Evolutionary conservation across 2,888 invertebrate genomes (phyloP), one percentile per base, ranked within the genome.

Genomic region (Agrotis clavis): DNA sequence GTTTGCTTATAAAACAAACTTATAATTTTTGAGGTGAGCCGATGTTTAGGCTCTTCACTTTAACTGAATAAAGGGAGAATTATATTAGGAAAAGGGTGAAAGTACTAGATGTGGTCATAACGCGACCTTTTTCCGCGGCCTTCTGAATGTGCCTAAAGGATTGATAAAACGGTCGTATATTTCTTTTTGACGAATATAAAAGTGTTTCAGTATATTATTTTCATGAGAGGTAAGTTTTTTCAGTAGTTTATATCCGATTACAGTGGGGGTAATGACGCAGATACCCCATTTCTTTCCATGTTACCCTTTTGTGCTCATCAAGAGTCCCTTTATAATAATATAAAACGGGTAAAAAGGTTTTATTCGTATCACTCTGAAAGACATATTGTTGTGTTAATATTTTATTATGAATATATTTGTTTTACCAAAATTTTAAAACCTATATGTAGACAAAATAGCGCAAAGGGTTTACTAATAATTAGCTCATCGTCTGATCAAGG

Each of bases 71-170:
- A 53, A 71, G 30, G 65, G 47, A 25, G 45, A 45, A 76, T 70
- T 71, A 69, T 69, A 64, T 71, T 51, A 68, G 59, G 21, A 56
- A 79, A 56, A 77, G 77, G 77, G 82, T 77, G 56, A 67, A 69
- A 47, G 62, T 54, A 53, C 76, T 69, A 2, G 69, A 74, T 53
- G 74, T 67, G 83, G 77, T 74, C 79, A 69, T 57, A 65, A 60
- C 19, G 59, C 50, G 71, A 73, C 73, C 82, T 60, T 56, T 63
- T 74, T 70, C 51, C 30, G 48, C 54, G 61, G 61, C n/a, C 48
- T 57, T 69, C n/a, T 54, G 67, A 59, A 69, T 47, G 60, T 54
- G 18, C 25, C 30, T n/a, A 65, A 65, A 64, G 61, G 54, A 67
- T 74, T 82, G 65, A 70, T 76, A 21, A 54, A 78, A 59, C 14